Conservation (phyloP, 2,888 invertebrate species). For the Dusona sp. region DNA sequence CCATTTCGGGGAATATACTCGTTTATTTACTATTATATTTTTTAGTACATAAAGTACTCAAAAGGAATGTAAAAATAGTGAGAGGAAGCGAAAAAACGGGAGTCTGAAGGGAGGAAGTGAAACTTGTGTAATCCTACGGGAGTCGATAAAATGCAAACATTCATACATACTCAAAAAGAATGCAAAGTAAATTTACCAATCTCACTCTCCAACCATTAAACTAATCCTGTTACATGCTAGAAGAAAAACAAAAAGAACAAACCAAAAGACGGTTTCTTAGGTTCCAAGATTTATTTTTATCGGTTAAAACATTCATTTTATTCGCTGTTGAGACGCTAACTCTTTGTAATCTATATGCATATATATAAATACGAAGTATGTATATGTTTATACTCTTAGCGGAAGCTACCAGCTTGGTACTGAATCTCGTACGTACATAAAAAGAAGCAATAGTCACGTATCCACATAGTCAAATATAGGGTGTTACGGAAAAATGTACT, state of each 20-base stretch:
- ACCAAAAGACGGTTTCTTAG: not conserved
- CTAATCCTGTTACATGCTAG: not conserved
- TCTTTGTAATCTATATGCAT: too few species aligned
- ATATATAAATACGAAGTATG: too few species aligned
- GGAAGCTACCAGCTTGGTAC: not conserved
- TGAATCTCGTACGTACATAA: not conserved
- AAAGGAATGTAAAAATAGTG: not conserved
- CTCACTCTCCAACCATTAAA: not conserved
- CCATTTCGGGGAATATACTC: not conserved
- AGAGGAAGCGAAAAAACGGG: not conserved
- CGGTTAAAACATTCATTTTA: conserved; percentile 8
- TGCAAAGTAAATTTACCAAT: not conserved
- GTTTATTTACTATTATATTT: not conserved
- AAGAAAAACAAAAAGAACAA: not conserved
- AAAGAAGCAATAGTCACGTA: too few species aligned
- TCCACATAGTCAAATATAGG: too few species aligned
- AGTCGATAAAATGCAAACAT: too few species aligned
- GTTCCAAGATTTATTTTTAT: conserved; percentile 25
- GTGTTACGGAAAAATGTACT: not conserved
- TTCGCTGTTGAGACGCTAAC: not conserved
- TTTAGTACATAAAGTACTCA: not conserved
- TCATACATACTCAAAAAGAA: not conserved
- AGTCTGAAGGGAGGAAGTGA: not conserved
- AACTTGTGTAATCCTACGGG: not conserved
- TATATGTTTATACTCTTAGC: not conserved